phyloP scores from a whole-genome alignment of 2,113 vertebrate species.

The Tachysurus fulvidraco region DNA sequence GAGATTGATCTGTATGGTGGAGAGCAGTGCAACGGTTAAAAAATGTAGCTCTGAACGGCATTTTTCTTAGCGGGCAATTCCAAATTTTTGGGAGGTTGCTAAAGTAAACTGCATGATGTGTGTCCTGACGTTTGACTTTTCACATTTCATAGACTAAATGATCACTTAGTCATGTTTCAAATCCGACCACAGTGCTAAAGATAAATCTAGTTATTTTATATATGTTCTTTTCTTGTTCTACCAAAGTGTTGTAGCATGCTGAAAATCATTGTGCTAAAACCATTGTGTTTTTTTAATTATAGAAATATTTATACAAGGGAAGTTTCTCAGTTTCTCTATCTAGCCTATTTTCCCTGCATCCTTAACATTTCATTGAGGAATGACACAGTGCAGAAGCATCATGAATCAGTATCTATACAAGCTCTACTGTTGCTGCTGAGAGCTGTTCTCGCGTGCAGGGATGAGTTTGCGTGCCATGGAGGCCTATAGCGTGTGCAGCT shows the following conservation, averaged over 20 bases:
- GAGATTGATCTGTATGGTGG: background rate
- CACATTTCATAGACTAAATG: background rate
- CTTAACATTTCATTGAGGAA: conserved; percentile 58
- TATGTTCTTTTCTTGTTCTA: background rate
- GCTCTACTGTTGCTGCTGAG: conserved; percentile 60
- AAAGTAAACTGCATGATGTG: background rate
- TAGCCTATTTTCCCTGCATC: conserved; percentile 19
- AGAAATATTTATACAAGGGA: background rate
- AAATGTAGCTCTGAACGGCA: background rate
- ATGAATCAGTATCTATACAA: conserved; percentile 63
- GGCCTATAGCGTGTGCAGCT: conserved; percentile 68
- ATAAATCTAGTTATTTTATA: background rate
- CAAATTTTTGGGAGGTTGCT: background rate
- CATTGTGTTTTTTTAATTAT: background rate
- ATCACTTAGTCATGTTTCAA: background rate
- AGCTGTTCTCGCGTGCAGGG: conserved; percentile 63
- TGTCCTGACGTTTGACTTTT: background rate
- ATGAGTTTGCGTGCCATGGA: conserved; percentile 75
- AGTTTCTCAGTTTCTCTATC: background rate
- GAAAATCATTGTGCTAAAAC: background rate
- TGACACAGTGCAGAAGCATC: conserved; percentile 40
- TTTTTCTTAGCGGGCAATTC: background rate
- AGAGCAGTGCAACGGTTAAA: background rate
- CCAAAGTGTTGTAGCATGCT: background rate
- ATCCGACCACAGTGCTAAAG: background rate